Evolutionary conservation across 2,113 vertebrate species (phyloP), one percentile per base, ranked within the genome.

Genomic region (Athene cunicularia): DNA sequence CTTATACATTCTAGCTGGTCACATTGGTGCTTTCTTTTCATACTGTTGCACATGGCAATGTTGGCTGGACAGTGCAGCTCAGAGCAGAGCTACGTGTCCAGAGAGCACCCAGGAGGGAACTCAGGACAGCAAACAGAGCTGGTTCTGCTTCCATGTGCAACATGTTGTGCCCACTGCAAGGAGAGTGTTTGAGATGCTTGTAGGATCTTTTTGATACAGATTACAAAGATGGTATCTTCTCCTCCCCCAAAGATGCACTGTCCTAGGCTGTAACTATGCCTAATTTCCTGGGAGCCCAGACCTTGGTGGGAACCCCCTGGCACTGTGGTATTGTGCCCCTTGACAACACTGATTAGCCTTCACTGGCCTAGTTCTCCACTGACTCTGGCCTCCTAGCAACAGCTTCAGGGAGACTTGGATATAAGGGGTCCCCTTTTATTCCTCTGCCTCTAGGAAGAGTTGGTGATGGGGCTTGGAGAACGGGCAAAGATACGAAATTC

Each of bases 171-270:
- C 19, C 16, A 12, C 43, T 79, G 20, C 33, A 80, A 68, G 56
- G 37, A 76, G 14, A 62, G 33, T 6, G 5, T 72, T 70, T 73
- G 35, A 17, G 28, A 33, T 55, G 17, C 8, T 84, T 43, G 4
- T 27, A 72, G 30, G 19, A 39, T 75, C 30, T 82, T 90, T 68
- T 19, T 66, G 15, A 39, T 50, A 37, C 4, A 43, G 14, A 24
- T 21, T 7, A 10, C 41, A 77, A 45, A 56, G 30, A n/a, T 35
- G 5, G 1, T 64, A 27, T 24, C 14, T 63, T 86, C 18, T 80
- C 33, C 53, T 75, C 47, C 0, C 0, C 6, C 3, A 62, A 24
- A 75, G 50, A 37, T 5, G 49, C 8, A 6, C 35, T 76, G 14
- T 32, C 49, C 33, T 68, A 49, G 24, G 11, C 32, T 70, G 11